Base-by-base conservation (phyloP, 2,888 invertebrate genomes). In the Steinernema hermaphroditum region DNA sequence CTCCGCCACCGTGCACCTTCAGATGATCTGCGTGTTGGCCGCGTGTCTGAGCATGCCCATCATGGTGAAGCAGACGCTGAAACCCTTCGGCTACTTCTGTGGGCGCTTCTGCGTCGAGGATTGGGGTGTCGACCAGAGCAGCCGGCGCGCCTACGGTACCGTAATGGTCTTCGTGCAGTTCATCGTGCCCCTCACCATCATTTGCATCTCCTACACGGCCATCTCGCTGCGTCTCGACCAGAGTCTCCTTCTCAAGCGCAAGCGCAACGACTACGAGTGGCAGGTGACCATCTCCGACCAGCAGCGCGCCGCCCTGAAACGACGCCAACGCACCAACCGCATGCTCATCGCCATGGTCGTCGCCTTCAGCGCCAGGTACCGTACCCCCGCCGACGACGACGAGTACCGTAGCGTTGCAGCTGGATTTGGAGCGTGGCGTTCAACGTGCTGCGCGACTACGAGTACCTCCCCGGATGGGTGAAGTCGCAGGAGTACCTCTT, bases 261-360 rank as follows among this genome's bases (percentile, higher is more conserved):
- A 82, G 70, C 82, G 82, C 27, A 79, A 82, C 69, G 74, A 69
- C 41, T 77, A 80, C 74, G 73, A 80, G 37, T 85, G 85, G 85
- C 82, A 85, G 50, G 68, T 77, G 37, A 71, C 73, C 22, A 72
- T 81, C 69, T 80, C 72, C 6, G 83, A 83, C 54, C 85, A 85
- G 74, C 85, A 84, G 73, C 72, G 81, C 32, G 80, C 80, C 12
- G 85, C 85, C 1, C 78, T 81, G 43, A 81, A 81, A 69, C 74
- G 85, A 27, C 77, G 84, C 24, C 85, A 85, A 74, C 71, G 85
- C 37, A 85, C 85, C 1, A 85, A 85, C 76, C 79, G 85, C 22
- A 85, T 85, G 85, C 76, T 85, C 24, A 85, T 85, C 70, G 85
- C 81, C 4, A 83, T 83, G 82, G 82, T 82, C 29, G 81, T 83